Base-by-base conservation (phyloP, 2,797 vertebrate species). In the Pogoniulus pusillus region DNA sequence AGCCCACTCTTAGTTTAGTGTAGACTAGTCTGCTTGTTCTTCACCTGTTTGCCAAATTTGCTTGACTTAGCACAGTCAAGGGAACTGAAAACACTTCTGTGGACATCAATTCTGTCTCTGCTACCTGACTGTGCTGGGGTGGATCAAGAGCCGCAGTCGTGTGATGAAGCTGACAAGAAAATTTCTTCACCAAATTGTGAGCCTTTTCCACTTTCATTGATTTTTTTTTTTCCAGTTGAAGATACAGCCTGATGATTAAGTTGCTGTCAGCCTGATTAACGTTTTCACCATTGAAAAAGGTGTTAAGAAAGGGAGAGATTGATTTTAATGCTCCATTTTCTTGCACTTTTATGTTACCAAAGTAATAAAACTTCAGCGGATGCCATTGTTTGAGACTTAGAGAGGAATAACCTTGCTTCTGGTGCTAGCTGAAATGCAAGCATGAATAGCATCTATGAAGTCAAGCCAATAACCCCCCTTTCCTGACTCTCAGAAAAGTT, bases 401-500 rank as follows among this genome's bases (percentile, higher is more conserved):
- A 86, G 69, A 84, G 32, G 74, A 87, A 72, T 54, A 85, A 69
- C 58, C n/a, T 82, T 75, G 62, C 55, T 93, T 74, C 59, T 77
- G 49, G 58, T 60, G 82, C 49, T 88, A 54, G n/a, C 49, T 68
- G 62, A 81, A 79, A 73, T 54, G 15, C 29, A 74, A 80, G 32
- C 16, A 82, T 41, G 62, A 84, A 68, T 45, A 71, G 3, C 54
- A 87, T 69, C 68, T 91, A 45, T 37, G 59, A 87, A 91, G 54
- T 49, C 72, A 85, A 82, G 49, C 19, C 68, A 86, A 75, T 57
- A 84, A 86, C n/a, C 16, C 14, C 11, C 3, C 18, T 80, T 77
- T 54, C 51, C 17, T 53, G 58, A 77, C 51, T 80, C 93, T 90
- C 66, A 74, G 69, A 72, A 91, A 89, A 71, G 51, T 76, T 87